These are phyloP conservation scores for Spea bombifrons DNA, from an alignment of 2,113 vertebrate species.

Conservation along the genomic window DNA sequence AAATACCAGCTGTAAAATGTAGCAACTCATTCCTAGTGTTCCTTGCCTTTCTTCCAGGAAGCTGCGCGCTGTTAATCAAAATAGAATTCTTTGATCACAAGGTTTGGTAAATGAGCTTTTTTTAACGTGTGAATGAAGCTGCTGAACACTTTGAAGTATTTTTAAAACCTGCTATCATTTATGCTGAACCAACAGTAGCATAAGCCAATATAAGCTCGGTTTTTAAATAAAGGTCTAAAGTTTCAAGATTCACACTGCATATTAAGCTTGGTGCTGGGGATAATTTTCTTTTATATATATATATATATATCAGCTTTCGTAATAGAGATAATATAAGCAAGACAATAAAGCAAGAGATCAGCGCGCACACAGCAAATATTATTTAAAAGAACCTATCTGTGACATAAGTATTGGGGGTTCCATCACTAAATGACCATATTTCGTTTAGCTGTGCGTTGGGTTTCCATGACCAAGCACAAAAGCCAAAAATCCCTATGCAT, in stretches of 20 bases:
- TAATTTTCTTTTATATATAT: not conserved
- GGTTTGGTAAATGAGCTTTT: slow-evolving; percentile 29
- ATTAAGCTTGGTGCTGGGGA: slow-evolving; percentile 26
- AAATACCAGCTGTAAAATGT: too few species aligned
- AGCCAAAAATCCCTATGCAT: too few species aligned
- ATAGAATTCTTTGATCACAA: slow-evolving; percentile 27
- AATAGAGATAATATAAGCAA: too few species aligned
- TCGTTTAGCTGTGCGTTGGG: too few species aligned
- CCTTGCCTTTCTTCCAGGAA: slow-evolving; percentile 1
- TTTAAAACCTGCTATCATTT: slow-evolving; percentile 27
- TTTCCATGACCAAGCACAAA: too few species aligned
- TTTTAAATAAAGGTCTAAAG: not conserved
- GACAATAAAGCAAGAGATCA: too few species aligned
- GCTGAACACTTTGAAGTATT: slow-evolving; percentile 36
- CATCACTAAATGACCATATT: too few species aligned
- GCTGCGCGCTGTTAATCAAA: slow-evolving; percentile 27
- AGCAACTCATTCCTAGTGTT: not conserved
- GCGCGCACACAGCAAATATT: too few species aligned
- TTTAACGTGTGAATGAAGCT: slow-evolving; percentile 21
- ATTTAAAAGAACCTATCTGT: too few species aligned
- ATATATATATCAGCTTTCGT: too few species aligned
- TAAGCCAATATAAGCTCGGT: slow-evolving; percentile 7
- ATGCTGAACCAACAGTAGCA: slow-evolving; percentile 21
- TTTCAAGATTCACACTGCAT: slow-evolving; percentile 17
- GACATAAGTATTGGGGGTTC: too few species aligned